Evolutionary conservation across 2,113 vertebrate species (phyloP).

Genomic region (Rhinolophus ferrumequinum): DNA sequence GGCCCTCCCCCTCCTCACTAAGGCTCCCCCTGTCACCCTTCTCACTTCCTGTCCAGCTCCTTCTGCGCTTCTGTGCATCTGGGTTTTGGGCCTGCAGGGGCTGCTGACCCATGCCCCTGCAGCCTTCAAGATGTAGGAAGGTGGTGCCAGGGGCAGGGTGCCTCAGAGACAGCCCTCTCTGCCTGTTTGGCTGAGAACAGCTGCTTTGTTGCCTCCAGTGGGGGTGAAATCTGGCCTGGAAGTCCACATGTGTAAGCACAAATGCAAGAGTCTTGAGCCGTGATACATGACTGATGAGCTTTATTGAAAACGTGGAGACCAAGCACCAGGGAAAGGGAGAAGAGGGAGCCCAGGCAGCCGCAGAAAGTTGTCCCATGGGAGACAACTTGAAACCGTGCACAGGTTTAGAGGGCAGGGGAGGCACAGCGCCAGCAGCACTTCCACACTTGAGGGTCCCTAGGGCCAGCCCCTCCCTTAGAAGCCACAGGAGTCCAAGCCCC

Average conservation of each 20-base stretch:
- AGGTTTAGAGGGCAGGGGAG: not conserved
- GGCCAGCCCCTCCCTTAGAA: not conserved
- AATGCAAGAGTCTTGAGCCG: not conserved
- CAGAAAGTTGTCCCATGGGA: not conserved
- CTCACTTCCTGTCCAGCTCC: not conserved
- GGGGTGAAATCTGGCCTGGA: not conserved
- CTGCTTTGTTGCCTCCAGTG: not conserved
- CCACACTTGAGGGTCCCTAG: not conserved
- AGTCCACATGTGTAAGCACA: not conserved
- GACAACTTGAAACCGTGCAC: not conserved
- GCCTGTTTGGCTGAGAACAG: not conserved
- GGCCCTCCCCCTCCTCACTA: not conserved
- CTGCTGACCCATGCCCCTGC: not conserved
- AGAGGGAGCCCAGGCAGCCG: not conserved
- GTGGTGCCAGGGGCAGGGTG: not conserved
- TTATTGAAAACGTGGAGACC: not conserved
- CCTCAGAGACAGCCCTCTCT: not conserved
- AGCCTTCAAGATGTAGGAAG: not conserved
- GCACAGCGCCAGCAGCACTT: too few species aligned
- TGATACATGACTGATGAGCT: not conserved
- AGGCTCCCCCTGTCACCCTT: not conserved
- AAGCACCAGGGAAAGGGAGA: not conserved
- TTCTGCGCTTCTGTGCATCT: not conserved
- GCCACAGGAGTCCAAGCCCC: not conserved
- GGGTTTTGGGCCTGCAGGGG: not conserved